Percentiles rank a stretch among this genome's conserved stretches.
Conservation (phyloP, 1,140 invertebrate genomes). For the Drosophila lini region DNA sequence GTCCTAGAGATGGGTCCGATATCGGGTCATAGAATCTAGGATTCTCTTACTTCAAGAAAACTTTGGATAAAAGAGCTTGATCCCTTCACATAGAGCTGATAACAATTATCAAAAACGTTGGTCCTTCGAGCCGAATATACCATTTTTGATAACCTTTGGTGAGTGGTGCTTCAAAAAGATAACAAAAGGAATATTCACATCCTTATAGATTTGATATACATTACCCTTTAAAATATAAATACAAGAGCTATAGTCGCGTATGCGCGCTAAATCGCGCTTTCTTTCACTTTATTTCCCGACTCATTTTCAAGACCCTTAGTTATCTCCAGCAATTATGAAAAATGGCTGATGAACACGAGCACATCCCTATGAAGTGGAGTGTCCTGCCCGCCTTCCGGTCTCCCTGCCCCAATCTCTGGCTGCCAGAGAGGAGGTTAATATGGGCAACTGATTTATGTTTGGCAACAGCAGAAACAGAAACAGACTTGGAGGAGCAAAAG, state of each 20-base stretch:
- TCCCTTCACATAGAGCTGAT: too few species aligned
- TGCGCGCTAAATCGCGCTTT: not conserved
- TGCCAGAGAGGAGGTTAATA: constrained; percentile 67
- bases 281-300: not conserved
- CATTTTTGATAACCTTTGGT: too few species aligned
- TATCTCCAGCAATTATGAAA: constrained; percentile 31
- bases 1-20: constrained; percentile 17
- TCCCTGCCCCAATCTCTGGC: constrained; percentile 13
- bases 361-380: constrained; percentile 37
- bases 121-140: too few species aligned
- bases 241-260: not conserved
- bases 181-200: too few species aligned
- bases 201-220: not conserved
- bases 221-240: not conserved
- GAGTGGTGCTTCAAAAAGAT: too few species aligned
- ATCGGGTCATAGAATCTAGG: too few species aligned
- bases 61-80: too few species aligned
- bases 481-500: constrained; percentile 12
- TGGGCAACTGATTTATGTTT: constrained; percentile 77
- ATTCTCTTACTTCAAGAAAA: too few species aligned
- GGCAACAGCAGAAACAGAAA: constrained; percentile 52
- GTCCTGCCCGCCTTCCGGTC: constrained; percentile 15
- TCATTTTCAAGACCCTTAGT: not conserved
- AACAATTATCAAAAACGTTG: too few species aligned
- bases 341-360: constrained; percentile 39